Percentiles rank a stretch among this genome's conserved stretches.
Evolutionary conservation across 2,113 vertebrate species (phyloP).

Genomic region (Diphyllodes magnificus): DNA sequence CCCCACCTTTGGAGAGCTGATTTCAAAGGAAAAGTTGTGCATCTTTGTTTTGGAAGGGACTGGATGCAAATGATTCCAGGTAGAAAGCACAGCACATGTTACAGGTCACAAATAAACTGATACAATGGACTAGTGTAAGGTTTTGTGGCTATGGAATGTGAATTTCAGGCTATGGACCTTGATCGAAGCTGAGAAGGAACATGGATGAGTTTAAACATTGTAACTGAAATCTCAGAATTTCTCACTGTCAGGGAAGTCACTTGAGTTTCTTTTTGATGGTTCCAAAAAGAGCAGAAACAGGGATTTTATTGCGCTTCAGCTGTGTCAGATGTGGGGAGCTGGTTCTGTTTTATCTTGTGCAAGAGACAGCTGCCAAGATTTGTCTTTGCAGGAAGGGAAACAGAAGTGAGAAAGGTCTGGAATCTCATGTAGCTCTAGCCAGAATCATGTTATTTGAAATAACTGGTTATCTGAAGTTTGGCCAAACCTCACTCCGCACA

Average conservation of each 20-base stretch:
- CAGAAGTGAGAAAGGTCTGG: constrained; percentile 1
- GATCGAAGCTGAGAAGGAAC: neutral
- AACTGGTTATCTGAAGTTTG: neutral
- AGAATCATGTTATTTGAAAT: neutral
- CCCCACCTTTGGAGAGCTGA: neutral
- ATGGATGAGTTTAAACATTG: neutral
- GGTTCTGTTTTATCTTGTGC: neutral
- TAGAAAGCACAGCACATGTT: neutral
- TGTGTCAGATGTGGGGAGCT: neutral
- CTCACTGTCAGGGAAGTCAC: neutral
- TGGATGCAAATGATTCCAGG: neutral
- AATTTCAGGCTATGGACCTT: neutral
- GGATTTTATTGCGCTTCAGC: neutral
- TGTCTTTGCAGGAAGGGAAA: neutral
- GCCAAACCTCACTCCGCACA: neutral
- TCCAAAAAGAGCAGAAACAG: neutral
- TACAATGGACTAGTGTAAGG: rapidly evolving
- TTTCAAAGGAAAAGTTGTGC: neutral
- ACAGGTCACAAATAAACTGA: neutral
- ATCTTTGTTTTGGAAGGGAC: neutral
- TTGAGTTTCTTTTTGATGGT: neutral
- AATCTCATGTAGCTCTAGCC: neutral
- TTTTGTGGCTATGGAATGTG: neutral
- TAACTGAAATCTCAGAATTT: neutral
- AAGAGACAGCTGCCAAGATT: neutral